These are phyloP conservation scores for Chitala chitala DNA, from an alignment of 2,113 vertebrate genomes.

Conservation along the genomic window DNA sequence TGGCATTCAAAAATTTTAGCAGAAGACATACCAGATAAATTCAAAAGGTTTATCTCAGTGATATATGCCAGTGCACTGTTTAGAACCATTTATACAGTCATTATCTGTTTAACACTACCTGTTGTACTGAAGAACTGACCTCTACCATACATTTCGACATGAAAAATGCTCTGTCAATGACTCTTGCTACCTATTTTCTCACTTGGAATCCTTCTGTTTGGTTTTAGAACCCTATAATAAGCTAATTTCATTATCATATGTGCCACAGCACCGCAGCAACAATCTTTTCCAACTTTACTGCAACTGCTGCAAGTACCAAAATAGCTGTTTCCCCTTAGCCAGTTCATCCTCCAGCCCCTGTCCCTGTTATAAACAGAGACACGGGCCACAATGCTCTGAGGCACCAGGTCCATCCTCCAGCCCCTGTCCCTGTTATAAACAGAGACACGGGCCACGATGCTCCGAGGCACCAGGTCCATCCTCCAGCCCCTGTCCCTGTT, in stretches of 20 bases:
- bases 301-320: slow-evolving; percentile 18
- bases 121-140: no score
- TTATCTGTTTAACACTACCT: no score
- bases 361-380: background rate
- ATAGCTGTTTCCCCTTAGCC: slow-evolving; percentile 17
- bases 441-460: no score
- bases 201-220: background rate
- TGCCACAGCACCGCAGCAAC: background rate
- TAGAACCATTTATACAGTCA: no score
- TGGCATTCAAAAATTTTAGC: no score
- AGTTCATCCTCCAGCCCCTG: background rate
- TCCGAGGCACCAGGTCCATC: no score
- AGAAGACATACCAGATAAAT: no score
- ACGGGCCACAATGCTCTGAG: no score
- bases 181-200: background rate
- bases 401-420: background rate
- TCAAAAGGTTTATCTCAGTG: no score
- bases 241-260: background rate
- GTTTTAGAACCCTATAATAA: background rate
- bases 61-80: no score
- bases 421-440: background rate
- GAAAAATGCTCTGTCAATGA: background rate
- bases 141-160: background rate
- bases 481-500: background rate
- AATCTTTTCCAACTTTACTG: slow-evolving; percentile 16